phyloP scores from a whole-genome alignment of 1,140 invertebrate genomes.

The Penaeus japonicus region DNA sequence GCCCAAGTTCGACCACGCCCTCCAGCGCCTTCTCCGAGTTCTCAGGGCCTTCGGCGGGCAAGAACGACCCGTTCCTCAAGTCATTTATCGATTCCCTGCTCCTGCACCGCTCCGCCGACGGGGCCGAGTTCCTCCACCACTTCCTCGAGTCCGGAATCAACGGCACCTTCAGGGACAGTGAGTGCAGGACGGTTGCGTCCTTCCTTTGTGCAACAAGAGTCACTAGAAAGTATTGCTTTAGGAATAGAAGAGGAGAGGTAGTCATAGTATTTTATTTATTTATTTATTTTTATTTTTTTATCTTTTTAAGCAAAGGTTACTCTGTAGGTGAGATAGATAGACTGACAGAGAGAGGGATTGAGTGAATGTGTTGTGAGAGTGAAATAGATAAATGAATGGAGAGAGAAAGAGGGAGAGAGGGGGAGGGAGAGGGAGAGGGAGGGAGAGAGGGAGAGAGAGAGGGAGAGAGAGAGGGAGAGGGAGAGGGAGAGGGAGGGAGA shows the following conservation, averaged over 20 bases:
- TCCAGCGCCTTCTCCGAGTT: slow-evolving; percentile 9
- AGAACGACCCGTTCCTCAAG: slow-evolving; percentile 21
- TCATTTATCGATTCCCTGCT: slow-evolving; percentile 21
- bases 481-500: not conserved
- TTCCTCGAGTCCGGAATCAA: slow-evolving; percentile 71
- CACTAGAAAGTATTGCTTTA: too few species aligned
- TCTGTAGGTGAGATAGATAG: not conserved
- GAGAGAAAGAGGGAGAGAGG: not conserved
- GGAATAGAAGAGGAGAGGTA: too few species aligned
- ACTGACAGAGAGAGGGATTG: not conserved
- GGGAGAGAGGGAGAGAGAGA: too few species aligned
- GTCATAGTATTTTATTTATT: too few species aligned
- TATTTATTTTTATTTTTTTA: too few species aligned
- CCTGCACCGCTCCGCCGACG: slow-evolving; percentile 63
- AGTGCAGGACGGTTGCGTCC: not conserved
- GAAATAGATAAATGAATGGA: not conserved
- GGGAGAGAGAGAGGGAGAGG: not conserved
- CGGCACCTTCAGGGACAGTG: slow-evolving; percentile 68
- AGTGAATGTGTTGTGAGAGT: not conserved
- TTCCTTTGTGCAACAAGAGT: too few species aligned
- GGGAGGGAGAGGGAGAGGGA: not conserved
- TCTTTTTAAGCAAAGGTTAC: too few species aligned
- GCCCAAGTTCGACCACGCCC: not conserved
- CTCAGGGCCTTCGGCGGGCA: not conserved
- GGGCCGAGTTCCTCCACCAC: slow-evolving; percentile 73